Evolutionary conservation across 2,797 vertebrate species (phyloP).

Genomic region (Sebastes iracundus): DNA sequence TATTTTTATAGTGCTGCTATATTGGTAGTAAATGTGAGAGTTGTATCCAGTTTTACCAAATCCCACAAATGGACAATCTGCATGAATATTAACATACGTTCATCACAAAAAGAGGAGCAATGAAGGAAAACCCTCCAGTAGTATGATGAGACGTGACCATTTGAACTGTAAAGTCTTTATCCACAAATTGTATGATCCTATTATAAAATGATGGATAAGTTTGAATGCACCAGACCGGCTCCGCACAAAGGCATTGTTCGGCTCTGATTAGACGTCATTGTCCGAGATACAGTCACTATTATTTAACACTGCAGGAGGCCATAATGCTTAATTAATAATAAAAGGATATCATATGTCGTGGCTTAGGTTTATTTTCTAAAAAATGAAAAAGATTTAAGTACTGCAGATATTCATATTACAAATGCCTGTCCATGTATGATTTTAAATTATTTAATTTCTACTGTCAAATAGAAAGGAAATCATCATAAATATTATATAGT

Average conservation of each 20-base stretch:
- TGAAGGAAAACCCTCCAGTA: neutral
- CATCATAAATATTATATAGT: constrained; percentile 4
- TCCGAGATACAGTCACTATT: constrained; percentile 26
- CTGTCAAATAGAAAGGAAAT: neutral
- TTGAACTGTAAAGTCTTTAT: constrained; percentile 65
- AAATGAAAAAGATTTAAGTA: constrained; percentile 34
- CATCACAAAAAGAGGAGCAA: constrained; percentile 1
- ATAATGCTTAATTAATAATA: constrained; percentile 34
- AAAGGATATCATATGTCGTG: constrained; percentile 3
- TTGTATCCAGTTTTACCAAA: constrained; percentile 7
- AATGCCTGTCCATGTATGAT: neutral
- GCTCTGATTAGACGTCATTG: constrained; percentile 51
- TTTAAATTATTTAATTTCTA: neutral
- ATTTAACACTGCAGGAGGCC: constrained; percentile 23
- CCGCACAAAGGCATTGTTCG: constrained; percentile 40
- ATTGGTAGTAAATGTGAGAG: neutral
- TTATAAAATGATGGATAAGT: constrained; percentile 50
- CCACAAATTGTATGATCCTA: constrained; percentile 62
- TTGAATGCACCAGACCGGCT: constrained; percentile 32
- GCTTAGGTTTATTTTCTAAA: constrained; percentile 37
- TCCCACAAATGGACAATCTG: constrained; percentile 10
- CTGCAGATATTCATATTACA: constrained; percentile 6
- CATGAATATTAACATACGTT: constrained; percentile 31
- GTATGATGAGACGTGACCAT: constrained; percentile 47
- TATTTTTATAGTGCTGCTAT: neutral